Evolutionary conservation across 2,113 vertebrate species (phyloP), one percentile per base, ranked within the genome.

Genomic region (Melospiza melodia): DNA sequence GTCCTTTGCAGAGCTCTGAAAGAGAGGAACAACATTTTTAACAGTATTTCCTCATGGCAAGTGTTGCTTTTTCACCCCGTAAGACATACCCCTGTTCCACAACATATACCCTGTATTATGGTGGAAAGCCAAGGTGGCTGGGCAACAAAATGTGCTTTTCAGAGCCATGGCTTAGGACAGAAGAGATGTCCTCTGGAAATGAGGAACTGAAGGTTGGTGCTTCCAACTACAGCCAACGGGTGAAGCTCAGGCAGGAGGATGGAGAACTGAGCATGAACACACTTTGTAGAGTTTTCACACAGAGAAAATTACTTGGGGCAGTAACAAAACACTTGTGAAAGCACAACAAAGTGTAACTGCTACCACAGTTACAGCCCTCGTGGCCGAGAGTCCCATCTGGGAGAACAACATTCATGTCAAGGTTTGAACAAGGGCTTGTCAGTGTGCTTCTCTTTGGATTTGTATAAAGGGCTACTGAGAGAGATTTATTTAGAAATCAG

Each of bases 1-100:
- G 31, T 97, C 94, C 78, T 94, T 96, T 14, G 90, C 41, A 84
- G 23, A 77, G 52, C n/a, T 80, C 97, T 97, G 92, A 72, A 95
- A 95, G 77, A 91, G 33, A 96, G 54, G 1, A 90, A 73, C 30
- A 84, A 58, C 7, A 24, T 55, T 48, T 87, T 93, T 37, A 78
- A 39, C 11, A 37, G 23, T 2, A 4, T 20, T 84, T 49, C 39
- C 30, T 68, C 10, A 2, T 2, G 22, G 22, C 0, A 0, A 89
- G 16, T 31, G 4, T 22, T 62, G 55, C 1, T 77, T 84, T 68
- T 44, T 39, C 82, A 67, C 44, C 31, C 23, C 46, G 24, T 25
- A 72, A 33, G 20, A 59, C 46, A 87, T 28, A 49, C 3, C 23
- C 8, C 9, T 10, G 3, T 51, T 69, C 37, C 71, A 89, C 62